Evolutionary conservation across 2,888 invertebrate species (phyloP).

Genomic region (Petrolisthes cinctipes): DNA sequence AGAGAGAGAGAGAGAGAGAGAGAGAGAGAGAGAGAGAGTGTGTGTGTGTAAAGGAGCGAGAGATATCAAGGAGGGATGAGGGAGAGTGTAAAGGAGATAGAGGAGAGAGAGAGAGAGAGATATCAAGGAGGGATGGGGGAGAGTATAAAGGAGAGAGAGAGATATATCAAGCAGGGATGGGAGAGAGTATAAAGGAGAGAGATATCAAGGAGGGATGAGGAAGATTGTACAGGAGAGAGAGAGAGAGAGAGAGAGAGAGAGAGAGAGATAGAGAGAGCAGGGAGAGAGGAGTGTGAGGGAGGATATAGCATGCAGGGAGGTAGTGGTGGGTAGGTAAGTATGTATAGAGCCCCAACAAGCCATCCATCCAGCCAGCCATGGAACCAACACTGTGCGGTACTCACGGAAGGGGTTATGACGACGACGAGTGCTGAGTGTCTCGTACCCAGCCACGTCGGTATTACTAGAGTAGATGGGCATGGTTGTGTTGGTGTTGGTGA

Average conservation of each 20-base stretch:
- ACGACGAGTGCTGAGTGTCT: constrained; percentile 54
- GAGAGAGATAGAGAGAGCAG: not conserved
- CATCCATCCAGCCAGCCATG: not conserved
- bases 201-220: not conserved
- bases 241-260: not conserved
- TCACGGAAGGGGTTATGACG: constrained; percentile 55
- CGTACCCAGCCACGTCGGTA: constrained; percentile 58
- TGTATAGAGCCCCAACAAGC: not conserved
- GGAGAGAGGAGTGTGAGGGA: not conserved
- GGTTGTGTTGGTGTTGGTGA: not conserved
- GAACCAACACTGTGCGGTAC: constrained; percentile 18
- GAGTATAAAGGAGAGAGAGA: not conserved
- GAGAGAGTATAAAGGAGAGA: not conserved
- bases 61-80: not conserved
- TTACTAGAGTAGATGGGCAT: constrained; percentile 60
- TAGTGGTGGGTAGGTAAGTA: not conserved
- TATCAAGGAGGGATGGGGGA: not conserved
- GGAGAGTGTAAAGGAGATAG: no score
- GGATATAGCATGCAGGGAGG: not conserved
- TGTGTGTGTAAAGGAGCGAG: not conserved
- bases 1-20: not conserved
- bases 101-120: not conserved
- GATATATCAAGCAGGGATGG: not conserved
- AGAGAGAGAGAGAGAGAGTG: not conserved
- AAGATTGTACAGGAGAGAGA: not conserved